These are phyloP conservation scores for Petrolisthes manimaculis DNA, from an alignment of 2,888 invertebrate genomes.

Conservation along the genomic window DNA sequence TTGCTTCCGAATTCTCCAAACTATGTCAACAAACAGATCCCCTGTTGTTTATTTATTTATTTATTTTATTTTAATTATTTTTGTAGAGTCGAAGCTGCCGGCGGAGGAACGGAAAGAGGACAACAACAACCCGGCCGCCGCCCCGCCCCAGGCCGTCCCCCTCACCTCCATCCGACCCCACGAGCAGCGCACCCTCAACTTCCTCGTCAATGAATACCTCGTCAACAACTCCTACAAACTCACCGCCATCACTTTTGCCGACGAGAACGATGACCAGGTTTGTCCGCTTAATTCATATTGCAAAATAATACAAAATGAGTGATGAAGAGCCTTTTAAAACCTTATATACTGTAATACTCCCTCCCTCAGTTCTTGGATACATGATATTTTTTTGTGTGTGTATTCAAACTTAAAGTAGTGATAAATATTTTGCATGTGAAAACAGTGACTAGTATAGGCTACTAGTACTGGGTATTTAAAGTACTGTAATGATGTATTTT, in stretches of 20 bases:
- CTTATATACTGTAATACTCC: background rate
- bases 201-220: slow-evolving; percentile 87
- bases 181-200: slow-evolving; percentile 86
- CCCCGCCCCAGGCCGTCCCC: slow-evolving; percentile 12
- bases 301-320: background rate
- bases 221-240: slow-evolving; percentile 84
- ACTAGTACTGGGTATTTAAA: too few relatives aligned
- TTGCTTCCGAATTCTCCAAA: too few relatives aligned
- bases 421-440: too few relatives aligned
- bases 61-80: too few relatives aligned
- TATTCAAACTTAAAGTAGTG: too few relatives aligned
- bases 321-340: background rate
- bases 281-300: too few relatives aligned
- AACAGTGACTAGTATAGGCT: too few relatives aligned
- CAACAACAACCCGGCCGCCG: background rate
- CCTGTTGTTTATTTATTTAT: too few relatives aligned
- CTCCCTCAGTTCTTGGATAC: background rate
- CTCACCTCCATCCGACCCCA: slow-evolving; percentile 77
- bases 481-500: too few relatives aligned
- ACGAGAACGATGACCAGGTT: slow-evolving; percentile 90
- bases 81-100: slow-evolving; percentile 22
- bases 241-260: slow-evolving; percentile 89
- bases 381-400: background rate
- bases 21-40: too few relatives aligned
- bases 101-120: slow-evolving; percentile 21